Evolutionary conservation across 2,888 invertebrate species (phyloP).

Genomic region (Trichacis sp.): DNA sequence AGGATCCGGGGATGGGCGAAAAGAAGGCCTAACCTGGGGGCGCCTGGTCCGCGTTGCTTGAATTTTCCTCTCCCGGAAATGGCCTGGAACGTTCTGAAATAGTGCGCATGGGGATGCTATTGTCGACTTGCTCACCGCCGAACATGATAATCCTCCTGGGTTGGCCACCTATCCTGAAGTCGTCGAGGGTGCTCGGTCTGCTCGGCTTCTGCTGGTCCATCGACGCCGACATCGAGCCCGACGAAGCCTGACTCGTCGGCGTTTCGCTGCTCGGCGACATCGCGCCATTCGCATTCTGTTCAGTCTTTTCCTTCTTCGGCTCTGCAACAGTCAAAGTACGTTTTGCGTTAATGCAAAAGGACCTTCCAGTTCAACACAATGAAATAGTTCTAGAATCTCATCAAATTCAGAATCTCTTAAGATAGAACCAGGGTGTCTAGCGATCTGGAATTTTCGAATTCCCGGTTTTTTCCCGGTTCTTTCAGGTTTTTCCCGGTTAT

Average conservation of each 20-base stretch:
- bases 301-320: slow-evolving; percentile 94
- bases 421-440: too few relatives aligned
- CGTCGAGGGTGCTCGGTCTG: slow-evolving; percentile 82
- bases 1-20: slow-evolving; percentile 9
- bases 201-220: slow-evolving; percentile 76
- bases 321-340: slow-evolving; percentile 74
- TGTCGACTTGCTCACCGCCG: slow-evolving; percentile 56
- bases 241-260: slow-evolving; percentile 50
- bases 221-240: slow-evolving; percentile 48
- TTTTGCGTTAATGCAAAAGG: neutral
- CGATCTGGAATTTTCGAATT: too few relatives aligned
- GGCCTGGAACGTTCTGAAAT: slow-evolving; percentile 35
- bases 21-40: slow-evolving; percentile 45
- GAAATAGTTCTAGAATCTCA: too few relatives aligned
- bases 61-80: slow-evolving; percentile 20
- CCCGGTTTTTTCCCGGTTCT: too few relatives aligned
- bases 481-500: too few relatives aligned
- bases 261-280: slow-evolving; percentile 74
- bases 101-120: slow-evolving; percentile 34
- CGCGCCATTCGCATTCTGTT: slow-evolving; percentile 75
- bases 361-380: too few relatives aligned
- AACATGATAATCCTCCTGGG: slow-evolving; percentile 76
- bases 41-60: slow-evolving; percentile 23
- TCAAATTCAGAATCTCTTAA: too few relatives aligned
- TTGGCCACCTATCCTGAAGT: slow-evolving; percentile 54